Percentiles rank a stretch among this genome's conserved stretches.
phyloP scores from a whole-genome alignment of 2,113 vertebrate species.

The Malurus alboscapulatus region DNA sequence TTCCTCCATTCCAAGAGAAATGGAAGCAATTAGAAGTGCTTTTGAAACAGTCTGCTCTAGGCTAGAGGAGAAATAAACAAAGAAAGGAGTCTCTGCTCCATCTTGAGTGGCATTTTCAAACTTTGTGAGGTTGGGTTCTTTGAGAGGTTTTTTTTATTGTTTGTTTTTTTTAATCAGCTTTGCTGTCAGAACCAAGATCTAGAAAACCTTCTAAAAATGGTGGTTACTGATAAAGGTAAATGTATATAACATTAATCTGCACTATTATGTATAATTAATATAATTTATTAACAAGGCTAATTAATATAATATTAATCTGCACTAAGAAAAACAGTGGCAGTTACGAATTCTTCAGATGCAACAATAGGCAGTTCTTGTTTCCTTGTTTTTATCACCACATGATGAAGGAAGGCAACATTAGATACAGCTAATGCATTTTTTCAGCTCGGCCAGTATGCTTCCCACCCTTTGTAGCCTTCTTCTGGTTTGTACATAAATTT shows the following conservation, averaged over 20 bases:
- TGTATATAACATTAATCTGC: neutral
- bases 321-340: neutral
- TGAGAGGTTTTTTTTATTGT: neutral
- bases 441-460: neutral
- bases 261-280: neutral
- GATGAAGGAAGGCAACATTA: neutral
- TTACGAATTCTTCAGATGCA: neutral
- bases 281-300: no score
- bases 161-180: neutral
- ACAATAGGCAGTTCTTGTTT: neutral
- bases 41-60: neutral
- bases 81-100: neutral
- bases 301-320: neutral
- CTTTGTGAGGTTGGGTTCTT: neutral
- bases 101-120: neutral
- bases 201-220: neutral
- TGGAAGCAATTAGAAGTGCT: neutral
- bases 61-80: neutral
- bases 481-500: neutral
- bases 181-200: neutral
- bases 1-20: neutral
- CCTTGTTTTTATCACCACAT: rapidly evolving
- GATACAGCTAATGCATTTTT: neutral
- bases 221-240: neutral
- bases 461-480: neutral